Evolutionary conservation across 2,113 vertebrate genomes (phyloP).

Genomic region (Atrichornis clamosus): DNA sequence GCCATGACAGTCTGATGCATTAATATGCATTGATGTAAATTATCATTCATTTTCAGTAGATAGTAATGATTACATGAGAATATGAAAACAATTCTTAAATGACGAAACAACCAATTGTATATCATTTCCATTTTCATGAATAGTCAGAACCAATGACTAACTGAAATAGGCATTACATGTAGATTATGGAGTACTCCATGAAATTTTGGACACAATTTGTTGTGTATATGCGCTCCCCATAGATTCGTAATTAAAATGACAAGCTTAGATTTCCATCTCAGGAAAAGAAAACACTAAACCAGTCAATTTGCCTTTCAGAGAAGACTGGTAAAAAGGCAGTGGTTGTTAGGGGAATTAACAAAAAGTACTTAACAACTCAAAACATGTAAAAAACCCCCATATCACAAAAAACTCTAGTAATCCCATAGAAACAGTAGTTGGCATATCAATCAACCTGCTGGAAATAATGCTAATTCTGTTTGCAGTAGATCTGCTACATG

Average conservation of each 20-base stretch:
- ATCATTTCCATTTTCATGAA: background rate
- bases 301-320: background rate
- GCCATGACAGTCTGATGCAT: background rate
- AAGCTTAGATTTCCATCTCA: background rate
- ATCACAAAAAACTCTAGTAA: background rate
- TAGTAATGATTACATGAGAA: background rate
- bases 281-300: background rate
- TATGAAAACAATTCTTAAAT: background rate
- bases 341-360: background rate
- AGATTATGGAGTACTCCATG: background rate
- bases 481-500: background rate
- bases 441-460: background rate
- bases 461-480: background rate
- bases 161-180: background rate
- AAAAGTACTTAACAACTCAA: background rate
- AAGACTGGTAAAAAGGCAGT: background rate
- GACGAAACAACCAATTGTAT: background rate
- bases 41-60: background rate
- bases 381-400: accelerated
- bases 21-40: background rate
- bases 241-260: background rate
- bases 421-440: background rate
- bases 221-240: background rate
- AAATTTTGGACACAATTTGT: background rate
- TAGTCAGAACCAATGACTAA: background rate